Evolutionary conservation across 2,113 vertebrate genomes (phyloP).

Genomic region (Rhizomys pruinosus): DNA sequence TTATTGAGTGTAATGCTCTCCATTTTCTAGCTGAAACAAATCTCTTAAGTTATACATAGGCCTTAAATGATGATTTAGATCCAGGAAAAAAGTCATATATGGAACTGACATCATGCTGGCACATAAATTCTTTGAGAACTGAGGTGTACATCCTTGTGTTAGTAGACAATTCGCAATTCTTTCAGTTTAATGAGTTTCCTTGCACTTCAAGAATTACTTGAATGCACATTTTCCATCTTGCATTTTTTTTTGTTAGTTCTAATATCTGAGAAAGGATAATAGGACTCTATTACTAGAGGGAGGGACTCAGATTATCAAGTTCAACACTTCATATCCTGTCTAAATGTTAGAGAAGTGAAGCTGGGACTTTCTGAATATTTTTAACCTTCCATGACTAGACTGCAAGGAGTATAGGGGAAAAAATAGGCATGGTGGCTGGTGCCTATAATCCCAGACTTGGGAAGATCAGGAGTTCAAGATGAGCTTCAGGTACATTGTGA

Average conservation of each 20-base stretch:
- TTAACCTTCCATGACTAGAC: background rate
- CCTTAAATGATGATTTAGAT: background rate
- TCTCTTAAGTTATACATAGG: background rate
- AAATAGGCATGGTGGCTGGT: background rate
- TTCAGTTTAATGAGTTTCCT: slow-evolving; percentile 1
- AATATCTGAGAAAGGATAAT: slow-evolving; percentile 31
- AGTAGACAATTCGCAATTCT: background rate
- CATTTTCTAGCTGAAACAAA: slow-evolving; percentile 11
- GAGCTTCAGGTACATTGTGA: background rate
- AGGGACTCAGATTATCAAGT: background rate
- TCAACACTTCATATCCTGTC: background rate
- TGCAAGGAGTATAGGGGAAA: background rate
- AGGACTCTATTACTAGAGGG: background rate
- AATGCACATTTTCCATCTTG: background rate
- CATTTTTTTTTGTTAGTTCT: background rate
- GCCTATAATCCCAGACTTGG: background rate
- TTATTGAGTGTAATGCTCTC: slow-evolving; percentile 18
- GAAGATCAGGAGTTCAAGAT: background rate
- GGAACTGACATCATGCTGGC: background rate
- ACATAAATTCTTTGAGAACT: slow-evolving; percentile 29
- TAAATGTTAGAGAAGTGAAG: slow-evolving; percentile 38
- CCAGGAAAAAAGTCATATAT: slow-evolving; percentile 4
- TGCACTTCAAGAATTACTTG: background rate
- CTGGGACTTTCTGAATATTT: slow-evolving; percentile 13
- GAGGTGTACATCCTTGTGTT: background rate